Evolutionary conservation across 2,797 vertebrate genomes (phyloP).

Genomic region (Clarias platycephalus): DNA sequence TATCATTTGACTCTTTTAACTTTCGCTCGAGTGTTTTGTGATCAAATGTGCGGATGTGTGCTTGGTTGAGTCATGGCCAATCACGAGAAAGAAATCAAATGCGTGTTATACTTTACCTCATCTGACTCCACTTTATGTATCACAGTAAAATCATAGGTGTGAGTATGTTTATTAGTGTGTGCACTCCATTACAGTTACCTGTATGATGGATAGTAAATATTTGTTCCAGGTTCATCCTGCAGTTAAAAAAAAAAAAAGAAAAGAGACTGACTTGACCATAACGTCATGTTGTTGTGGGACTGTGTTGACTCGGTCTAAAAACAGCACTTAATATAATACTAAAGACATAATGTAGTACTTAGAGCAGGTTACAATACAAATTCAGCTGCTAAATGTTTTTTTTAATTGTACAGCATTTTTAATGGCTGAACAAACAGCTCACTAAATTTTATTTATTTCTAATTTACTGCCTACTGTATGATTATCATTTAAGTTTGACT

Average conservation of each 20-base stretch:
- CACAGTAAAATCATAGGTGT: neutral
- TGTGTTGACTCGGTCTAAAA: neutral
- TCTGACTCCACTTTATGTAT: neutral
- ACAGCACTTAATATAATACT: neutral
- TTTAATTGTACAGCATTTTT: neutral
- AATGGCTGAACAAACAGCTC: neutral
- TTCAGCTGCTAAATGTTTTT: neutral
- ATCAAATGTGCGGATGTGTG: neutral
- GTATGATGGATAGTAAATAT: neutral
- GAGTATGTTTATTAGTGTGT: neutral
- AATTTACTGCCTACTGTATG: neutral
- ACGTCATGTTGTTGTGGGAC: neutral
- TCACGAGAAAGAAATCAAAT: neutral
- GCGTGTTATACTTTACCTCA: neutral
- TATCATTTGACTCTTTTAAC: neutral
- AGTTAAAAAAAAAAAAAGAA: neutral
- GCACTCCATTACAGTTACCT: neutral
- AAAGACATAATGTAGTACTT: neutral
- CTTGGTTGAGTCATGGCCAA: neutral
- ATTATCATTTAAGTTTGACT: neutral
- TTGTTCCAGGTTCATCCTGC: neutral
- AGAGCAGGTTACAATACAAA: neutral
- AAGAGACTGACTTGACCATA: neutral
- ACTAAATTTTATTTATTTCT: no score
- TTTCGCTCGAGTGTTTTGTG: neutral